Percentiles rank a stretch among this genome's conserved stretches.
Evolutionary conservation across 2,888 invertebrate species (phyloP).

Genomic region (Prosopocoilus inquinatus): DNA sequence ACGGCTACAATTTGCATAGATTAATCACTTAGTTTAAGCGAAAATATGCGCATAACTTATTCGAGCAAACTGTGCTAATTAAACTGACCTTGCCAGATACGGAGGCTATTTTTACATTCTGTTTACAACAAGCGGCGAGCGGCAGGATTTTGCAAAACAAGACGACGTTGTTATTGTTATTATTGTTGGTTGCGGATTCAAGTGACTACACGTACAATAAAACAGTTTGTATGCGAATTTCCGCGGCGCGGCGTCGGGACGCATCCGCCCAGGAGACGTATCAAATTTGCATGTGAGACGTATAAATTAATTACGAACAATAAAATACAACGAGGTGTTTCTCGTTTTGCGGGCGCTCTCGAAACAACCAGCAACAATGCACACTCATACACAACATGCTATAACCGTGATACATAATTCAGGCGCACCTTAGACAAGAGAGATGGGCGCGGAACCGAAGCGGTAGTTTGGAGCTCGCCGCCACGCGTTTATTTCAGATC

Average conservation of each 20-base stretch:
- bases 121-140: not conserved
- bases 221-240: no score
- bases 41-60: no score
- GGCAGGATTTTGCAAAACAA: no score
- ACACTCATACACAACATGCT: not conserved
- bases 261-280: not conserved
- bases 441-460: slow-evolving; percentile 11
- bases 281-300: slow-evolving; percentile 38
- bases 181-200: no score
- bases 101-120: not conserved
- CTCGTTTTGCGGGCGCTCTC: not conserved
- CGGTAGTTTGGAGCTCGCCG: slow-evolving; percentile 9
- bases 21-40: no score
- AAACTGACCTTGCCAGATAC: no score
- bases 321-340: slow-evolving; percentile 24
- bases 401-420: not conserved
- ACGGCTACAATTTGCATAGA: no score
- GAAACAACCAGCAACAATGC: slow-evolving; percentile 11
- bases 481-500: no score
- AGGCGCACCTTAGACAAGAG: slow-evolving; percentile 1
- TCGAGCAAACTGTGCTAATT: no score
- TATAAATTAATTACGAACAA: slow-evolving; percentile 41
- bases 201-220: no score
- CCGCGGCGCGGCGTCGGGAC: not conserved
- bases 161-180: no score